Percentiles rank a stretch among this genome's conserved stretches.
phyloP scores from a whole-genome alignment of 2,888 invertebrate genomes.

The Salpingus planirostris region DNA sequence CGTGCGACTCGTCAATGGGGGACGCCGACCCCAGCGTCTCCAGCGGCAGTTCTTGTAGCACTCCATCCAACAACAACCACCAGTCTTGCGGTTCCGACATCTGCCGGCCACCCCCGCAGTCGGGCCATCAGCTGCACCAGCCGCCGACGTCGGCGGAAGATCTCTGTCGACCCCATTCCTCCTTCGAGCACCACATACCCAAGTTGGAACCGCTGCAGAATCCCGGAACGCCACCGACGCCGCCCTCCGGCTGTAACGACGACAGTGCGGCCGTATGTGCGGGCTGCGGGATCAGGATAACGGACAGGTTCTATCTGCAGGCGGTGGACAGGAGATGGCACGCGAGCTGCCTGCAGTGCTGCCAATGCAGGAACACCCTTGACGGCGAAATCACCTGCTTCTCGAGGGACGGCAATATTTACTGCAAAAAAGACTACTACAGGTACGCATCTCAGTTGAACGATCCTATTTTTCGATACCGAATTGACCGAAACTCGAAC shows the following conservation, averaged over 20 bases:
- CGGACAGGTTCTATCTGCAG: constrained; percentile 83
- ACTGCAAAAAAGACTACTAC: constrained; percentile 95
- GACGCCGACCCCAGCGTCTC: constrained; percentile 47
- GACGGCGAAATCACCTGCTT: constrained; percentile 91
- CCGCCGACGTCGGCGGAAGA: constrained; percentile 8
- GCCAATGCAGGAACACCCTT: constrained; percentile 79
- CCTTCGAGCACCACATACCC: constrained; percentile 45
- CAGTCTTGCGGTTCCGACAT: constrained; percentile 42
- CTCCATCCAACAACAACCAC: constrained; percentile 49
- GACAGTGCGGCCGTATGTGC: constrained; percentile 59
- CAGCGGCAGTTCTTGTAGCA: constrained; percentile 52
- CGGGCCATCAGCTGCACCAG: constrained; percentile 12
- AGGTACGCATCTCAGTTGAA: constrained; percentile 48
- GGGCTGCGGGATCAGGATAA: constrained; percentile 79
- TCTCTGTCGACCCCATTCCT: constrained; percentile 34
- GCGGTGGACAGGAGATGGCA: constrained; percentile 93
- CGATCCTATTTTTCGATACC: not conserved
- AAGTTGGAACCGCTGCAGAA: constrained; percentile 49
- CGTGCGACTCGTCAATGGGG: constrained; percentile 48
- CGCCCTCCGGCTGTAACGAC: constrained; percentile 36
- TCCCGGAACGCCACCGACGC: constrained; percentile 44
- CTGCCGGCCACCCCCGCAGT: constrained; percentile 33
- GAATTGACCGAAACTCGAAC: too few species aligned
- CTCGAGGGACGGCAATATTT: constrained; percentile 85
- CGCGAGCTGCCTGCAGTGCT: constrained; percentile 82